phyloP scores from a whole-genome alignment of 2,888 invertebrate genomes.

The Cephonodes hylas region DNA sequence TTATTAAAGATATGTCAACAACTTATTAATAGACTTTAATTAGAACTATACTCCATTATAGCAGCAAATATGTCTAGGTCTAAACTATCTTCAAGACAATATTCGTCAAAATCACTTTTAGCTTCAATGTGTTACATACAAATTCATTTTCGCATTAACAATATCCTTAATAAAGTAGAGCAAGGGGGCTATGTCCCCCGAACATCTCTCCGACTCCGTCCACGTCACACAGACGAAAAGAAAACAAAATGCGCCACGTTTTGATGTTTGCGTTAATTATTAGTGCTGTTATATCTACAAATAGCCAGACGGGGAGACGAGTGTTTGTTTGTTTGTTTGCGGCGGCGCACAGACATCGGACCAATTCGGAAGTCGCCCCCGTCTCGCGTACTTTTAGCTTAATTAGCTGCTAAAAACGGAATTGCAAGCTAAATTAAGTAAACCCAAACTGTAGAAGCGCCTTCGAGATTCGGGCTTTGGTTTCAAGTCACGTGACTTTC shows the following conservation, averaged over 20 bases:
- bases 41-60: too few relatives aligned
- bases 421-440: not conserved
- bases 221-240: constrained; percentile 16
- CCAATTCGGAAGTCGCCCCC: not conserved
- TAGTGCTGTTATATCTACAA: constrained; percentile 18
- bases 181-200: not conserved
- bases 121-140: too few relatives aligned
- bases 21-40: too few relatives aligned
- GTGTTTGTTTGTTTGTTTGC: constrained; percentile 15
- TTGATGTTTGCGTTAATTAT: constrained; percentile 27
- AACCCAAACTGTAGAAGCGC: too few relatives aligned
- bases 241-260: constrained; percentile 19
- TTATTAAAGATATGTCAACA: too few relatives aligned
- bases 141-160: too few relatives aligned
- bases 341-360: not conserved
- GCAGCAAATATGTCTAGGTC: too few relatives aligned
- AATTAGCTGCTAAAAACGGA: not conserved
- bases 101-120: too few relatives aligned
- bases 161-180: too few relatives aligned
- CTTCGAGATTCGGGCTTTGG: too few relatives aligned
- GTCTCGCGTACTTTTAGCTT: not conserved
- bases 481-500: too few relatives aligned
- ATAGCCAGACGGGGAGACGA: constrained; percentile 14
- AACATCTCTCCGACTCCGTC: not conserved
- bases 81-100: too few relatives aligned